Conservation (phyloP, 2,888 invertebrate genomes). For the Mesoligia furuncula region DNA sequence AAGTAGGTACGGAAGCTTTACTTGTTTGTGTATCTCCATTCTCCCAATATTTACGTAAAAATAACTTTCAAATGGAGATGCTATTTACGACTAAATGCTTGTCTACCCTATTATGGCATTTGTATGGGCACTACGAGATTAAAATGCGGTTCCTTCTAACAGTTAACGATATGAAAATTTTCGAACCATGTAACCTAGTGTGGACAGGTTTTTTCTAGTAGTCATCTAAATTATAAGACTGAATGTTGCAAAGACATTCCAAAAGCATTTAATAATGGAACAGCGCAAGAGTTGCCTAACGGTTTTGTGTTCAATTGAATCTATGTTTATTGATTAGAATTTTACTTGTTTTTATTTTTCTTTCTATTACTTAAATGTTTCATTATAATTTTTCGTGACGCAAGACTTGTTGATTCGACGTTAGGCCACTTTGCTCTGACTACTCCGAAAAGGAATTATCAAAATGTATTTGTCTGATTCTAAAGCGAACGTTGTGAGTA, state of each 20-base stretch:
- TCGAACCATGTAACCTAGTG: not conserved
- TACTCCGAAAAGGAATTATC: slow-evolving; percentile 3
- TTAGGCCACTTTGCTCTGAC: slow-evolving; percentile 27
- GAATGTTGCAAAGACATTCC: slow-evolving; percentile 79
- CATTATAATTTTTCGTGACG: not conserved
- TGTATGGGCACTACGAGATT: slow-evolving; percentile 1
- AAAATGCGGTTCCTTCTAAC: not conserved
- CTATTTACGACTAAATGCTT: slow-evolving; percentile 6
- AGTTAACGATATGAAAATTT: not conserved
- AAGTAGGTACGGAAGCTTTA: slow-evolving; percentile 4
- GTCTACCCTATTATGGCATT: not conserved
- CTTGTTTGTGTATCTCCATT: slow-evolving; percentile 17
- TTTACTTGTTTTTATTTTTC: not conserved
- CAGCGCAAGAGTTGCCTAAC: slow-evolving; percentile 25
- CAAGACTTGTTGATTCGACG: not conserved
- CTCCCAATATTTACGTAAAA: not conserved
- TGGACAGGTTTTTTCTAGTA: not conserved
- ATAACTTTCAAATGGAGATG: slow-evolving; percentile 10
- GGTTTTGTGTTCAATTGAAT: slow-evolving; percentile 18
- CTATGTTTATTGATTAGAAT: slow-evolving; percentile 3
- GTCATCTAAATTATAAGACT: slow-evolving; percentile 64
- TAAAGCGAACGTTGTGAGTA: slow-evolving; percentile 59
- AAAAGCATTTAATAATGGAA: slow-evolving; percentile 72
- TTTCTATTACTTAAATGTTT: not conserved
- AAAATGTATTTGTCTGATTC: slow-evolving; percentile 42